These are phyloP conservation scores for Chiloscyllium plagiosum DNA, from an alignment of 2,113 vertebrate genomes.

Conservation along the genomic window DNA sequence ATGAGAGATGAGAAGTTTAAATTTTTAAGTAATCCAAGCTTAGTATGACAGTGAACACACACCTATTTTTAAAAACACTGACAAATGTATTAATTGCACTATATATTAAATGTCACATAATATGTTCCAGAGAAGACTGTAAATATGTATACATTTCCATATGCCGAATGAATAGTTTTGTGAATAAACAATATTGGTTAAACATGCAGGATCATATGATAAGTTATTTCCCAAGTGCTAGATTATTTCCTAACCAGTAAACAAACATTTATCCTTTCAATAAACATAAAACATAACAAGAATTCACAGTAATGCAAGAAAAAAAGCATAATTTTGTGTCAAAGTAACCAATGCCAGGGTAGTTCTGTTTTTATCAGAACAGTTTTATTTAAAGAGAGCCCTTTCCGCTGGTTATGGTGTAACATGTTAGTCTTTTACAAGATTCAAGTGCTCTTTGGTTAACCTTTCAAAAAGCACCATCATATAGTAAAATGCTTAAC, in stretches of 20 bases:
- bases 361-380: not conserved
- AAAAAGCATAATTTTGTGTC: not conserved
- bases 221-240: not conserved
- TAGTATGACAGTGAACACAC: not conserved
- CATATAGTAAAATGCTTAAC: slow-evolving; percentile 56
- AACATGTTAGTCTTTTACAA: slow-evolving; percentile 47
- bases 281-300: too few species aligned
- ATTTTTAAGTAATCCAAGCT: not conserved
- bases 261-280: not conserved
- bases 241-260: not conserved
- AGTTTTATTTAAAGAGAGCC: not conserved
- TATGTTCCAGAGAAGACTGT: not conserved
- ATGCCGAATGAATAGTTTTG: not conserved
- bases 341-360: not conserved
- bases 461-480: slow-evolving; percentile 57
- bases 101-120: slow-evolving; percentile 9
- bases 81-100: not conserved
- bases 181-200: slow-evolving; percentile 16
- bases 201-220: not conserved
- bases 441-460: slow-evolving; percentile 55
- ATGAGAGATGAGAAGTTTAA: not conserved
- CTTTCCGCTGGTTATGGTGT: not conserved
- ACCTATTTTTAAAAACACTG: not conserved
- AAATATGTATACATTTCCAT: not conserved
- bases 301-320: not conserved